phyloP scores from a whole-genome alignment of 2,888 invertebrate genomes.

The Pteria penguin region DNA sequence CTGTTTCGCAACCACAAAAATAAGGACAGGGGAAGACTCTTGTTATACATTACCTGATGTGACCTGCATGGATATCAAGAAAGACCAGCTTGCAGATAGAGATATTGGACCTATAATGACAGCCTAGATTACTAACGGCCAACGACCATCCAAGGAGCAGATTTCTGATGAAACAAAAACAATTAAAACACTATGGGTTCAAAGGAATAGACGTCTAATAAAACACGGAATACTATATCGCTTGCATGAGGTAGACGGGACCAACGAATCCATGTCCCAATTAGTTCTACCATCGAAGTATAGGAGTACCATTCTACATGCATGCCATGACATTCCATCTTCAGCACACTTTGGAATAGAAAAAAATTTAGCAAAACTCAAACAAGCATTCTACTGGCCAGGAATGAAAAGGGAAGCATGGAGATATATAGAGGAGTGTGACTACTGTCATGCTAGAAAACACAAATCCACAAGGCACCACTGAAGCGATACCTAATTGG shows the following conservation, averaged over 20 bases:
- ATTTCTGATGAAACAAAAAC: background rate
- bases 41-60: background rate
- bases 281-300: background rate
- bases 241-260: background rate
- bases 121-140: background rate
- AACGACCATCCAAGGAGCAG: background rate
- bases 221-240: background rate
- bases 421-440: background rate
- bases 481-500: background rate
- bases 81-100: background rate
- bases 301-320: background rate
- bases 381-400: slow-evolving; percentile 3
- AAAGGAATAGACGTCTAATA: background rate
- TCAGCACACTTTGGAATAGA: background rate
- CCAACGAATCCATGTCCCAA: background rate
- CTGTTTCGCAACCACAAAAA: background rate
- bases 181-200: background rate
- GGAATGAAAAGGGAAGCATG: background rate
- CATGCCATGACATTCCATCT: too few species aligned
- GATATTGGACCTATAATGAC: background rate
- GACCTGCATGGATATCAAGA: background rate
- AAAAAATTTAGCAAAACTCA: background rate
- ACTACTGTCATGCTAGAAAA: background rate
- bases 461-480: background rate
- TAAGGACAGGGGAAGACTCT: background rate